Evolutionary conservation across 2,888 invertebrate species (phyloP), one percentile per base, ranked within the genome.

Genomic region (Caradrina kadenii): DNA sequence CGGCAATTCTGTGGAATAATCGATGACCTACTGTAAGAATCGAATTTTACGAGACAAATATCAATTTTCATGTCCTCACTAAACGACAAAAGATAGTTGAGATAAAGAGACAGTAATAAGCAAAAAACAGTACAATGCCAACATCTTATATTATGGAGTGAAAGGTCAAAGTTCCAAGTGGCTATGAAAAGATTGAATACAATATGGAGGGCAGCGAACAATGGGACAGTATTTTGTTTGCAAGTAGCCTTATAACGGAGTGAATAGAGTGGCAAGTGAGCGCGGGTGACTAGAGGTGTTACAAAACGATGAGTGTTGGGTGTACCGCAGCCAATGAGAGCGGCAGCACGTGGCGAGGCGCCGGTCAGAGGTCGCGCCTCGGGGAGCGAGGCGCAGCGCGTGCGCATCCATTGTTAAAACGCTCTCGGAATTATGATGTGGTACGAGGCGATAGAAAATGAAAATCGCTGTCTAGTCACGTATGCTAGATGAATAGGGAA

Each of bases 361-460:
- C 83, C 69, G 94, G 93, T 93, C 94, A 93, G 84, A 92, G 94
- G 93, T 93, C 89, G 89, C 89, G 92, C 91, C 91, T 90, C 87
- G 81, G 87, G 90, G 88, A 86, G 85, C 80, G 69, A 69, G 69
- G 71, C 79, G 69, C 67, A 72, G 83, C 85, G 82, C 83, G 81
- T 82, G 84, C 79, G 70, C 76, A 56, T 77, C 84, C 70, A 87
- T 87, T 88, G 87, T 89, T 87, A 84, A 87, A 81, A 80, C 79
- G 74, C 75, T 78, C 69, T 67, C 75, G 70, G 74, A 80, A 84
- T 79, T 85, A 83, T 83, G 70, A 85, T 71, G 65, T 74, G 83
- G 21, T 76, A 75, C 78, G 61, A 69, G 39, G 45, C 69, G 69
- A 60, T 66, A 71, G 50, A 73, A 81, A 79, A 74, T 68, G 63